Evolutionary conservation across 37 sponge, comb jelly and placozoan genomes (phyloP).

Genomic region (Theonella swinhoei): DNA sequence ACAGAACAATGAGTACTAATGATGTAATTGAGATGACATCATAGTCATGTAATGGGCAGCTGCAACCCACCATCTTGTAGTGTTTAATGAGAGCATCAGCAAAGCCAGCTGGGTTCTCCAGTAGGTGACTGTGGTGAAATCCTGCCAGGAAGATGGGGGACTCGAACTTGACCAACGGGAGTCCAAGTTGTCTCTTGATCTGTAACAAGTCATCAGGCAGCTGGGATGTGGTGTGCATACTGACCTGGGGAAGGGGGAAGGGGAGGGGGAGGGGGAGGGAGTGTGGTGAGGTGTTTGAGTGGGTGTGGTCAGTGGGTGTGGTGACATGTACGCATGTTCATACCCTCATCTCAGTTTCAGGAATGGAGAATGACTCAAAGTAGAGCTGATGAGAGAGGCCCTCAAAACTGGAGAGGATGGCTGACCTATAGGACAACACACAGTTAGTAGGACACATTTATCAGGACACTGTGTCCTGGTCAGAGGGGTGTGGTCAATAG

Average conservation of each 20-base stretch:
- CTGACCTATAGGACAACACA: background rate
- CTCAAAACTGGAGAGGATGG: background rate
- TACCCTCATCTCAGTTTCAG: conserved; percentile 31
- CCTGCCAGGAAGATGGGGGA: conserved; percentile 59
- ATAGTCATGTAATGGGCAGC: too few relatives aligned
- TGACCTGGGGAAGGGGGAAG: too few relatives aligned
- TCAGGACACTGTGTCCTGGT: too few relatives aligned
- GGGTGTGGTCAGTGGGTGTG: too few relatives aligned
- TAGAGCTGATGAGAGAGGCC: conserved; percentile 49
- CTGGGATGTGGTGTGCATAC: conserved; percentile 71
- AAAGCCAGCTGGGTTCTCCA: conserved; percentile 29
- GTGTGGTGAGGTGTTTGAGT: too few relatives aligned
- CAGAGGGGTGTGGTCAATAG: too few relatives aligned
- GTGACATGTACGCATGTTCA: too few relatives aligned
- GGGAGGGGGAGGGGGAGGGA: too few relatives aligned
- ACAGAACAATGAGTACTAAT: too few relatives aligned
- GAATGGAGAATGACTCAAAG: conserved; percentile 54
- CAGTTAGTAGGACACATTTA: too few relatives aligned
- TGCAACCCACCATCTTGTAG: conserved; percentile 69
- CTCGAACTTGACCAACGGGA: conserved; percentile 78
- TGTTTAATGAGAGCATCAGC: conserved; percentile 47
- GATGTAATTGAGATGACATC: too few relatives aligned
- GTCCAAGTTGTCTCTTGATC: conserved; percentile 64
- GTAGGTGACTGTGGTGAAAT: conserved; percentile 46
- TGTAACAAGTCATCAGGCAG: conserved; percentile 68